Evolutionary conservation across 2,113 vertebrate genomes (phyloP).

Genomic region (Solea solea): DNA sequence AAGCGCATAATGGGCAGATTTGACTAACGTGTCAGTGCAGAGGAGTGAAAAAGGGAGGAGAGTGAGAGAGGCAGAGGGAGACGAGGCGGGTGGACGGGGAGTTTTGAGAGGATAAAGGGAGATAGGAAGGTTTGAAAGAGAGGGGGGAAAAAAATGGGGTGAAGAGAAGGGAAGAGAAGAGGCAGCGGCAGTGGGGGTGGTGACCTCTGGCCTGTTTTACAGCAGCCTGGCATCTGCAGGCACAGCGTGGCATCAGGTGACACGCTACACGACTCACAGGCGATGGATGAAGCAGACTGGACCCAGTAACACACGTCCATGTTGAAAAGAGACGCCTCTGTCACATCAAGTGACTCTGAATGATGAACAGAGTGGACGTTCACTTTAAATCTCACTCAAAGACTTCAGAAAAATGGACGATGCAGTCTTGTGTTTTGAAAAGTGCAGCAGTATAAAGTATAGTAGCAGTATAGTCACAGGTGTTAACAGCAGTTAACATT

Average conservation of each 20-base stretch:
- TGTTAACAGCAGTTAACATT: too few relatives aligned
- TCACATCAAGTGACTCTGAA: conserved; percentile 57
- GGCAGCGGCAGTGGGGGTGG: conserved; percentile 35
- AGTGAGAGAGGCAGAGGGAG: conserved; percentile 9
- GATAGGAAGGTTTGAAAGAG: background rate
- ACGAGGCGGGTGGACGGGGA: background rate
- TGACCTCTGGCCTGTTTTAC: conserved; percentile 54
- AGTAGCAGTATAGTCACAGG: too few relatives aligned
- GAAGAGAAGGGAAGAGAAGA: conserved; percentile 14
- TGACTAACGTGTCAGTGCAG: conserved; percentile 69
- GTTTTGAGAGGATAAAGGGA: conserved; percentile 7
- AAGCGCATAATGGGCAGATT: conserved; percentile 75
- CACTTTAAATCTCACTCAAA: conserved; percentile 51
- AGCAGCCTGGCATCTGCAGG: conserved; percentile 69
- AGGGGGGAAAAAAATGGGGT: conserved; percentile 13
- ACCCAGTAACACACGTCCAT: conserved; percentile 26
- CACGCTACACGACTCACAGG: conserved; percentile 55
- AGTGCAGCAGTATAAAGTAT: too few relatives aligned
- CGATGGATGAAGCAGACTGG: conserved; percentile 48
- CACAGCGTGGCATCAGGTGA: conserved; percentile 64
- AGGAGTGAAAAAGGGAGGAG: conserved; percentile 57
- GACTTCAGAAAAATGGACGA: too few relatives aligned
- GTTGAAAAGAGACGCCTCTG: conserved; percentile 57
- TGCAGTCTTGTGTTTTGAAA: too few relatives aligned
- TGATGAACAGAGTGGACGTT: conserved; percentile 52